Conservation (phyloP, 2,113 vertebrate species). For the Rousettus leschenaultii region DNA sequence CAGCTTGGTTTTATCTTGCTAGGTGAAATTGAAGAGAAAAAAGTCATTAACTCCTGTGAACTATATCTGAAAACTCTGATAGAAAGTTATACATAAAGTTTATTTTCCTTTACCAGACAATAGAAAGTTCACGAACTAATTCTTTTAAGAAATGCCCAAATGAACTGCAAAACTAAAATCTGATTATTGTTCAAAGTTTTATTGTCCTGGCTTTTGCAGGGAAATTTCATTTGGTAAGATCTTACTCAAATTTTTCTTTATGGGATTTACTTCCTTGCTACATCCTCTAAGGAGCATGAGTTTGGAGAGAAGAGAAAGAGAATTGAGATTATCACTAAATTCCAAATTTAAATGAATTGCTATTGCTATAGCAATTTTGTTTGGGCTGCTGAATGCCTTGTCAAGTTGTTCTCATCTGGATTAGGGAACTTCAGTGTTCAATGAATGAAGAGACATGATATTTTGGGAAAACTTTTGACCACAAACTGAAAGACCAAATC, state of each 20-base stretch:
- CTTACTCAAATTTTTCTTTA: not conserved
- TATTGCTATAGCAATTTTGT: not conserved
- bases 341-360: not conserved
- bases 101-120: constrained; percentile 66
- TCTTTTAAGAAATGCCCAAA: constrained; percentile 65
- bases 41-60: constrained; percentile 79
- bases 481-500: not conserved
- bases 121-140: constrained; percentile 30
- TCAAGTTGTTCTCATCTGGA: not conserved
- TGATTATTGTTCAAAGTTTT: not conserved
- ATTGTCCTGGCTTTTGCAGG: not conserved
- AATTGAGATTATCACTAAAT: not conserved
- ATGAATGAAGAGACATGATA: not conserved
- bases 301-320: not conserved
- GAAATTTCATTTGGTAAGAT: constrained; percentile 24
- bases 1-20: constrained; percentile 72
- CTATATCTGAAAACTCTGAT: constrained; percentile 71
- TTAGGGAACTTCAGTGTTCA: not conserved
- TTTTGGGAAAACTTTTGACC: not conserved
- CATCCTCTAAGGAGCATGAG: not conserved
- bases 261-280: not conserved
- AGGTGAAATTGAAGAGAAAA: constrained; percentile 83
- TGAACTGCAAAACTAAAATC: constrained; percentile 58
- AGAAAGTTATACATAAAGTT: constrained; percentile 66
- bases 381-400: not conserved